A percentile compares a stretch with the other conserved stretches of the same genome.
Conservation (phyloP, 2,797 vertebrate genomes). For the Squalus acanthias region DNA sequence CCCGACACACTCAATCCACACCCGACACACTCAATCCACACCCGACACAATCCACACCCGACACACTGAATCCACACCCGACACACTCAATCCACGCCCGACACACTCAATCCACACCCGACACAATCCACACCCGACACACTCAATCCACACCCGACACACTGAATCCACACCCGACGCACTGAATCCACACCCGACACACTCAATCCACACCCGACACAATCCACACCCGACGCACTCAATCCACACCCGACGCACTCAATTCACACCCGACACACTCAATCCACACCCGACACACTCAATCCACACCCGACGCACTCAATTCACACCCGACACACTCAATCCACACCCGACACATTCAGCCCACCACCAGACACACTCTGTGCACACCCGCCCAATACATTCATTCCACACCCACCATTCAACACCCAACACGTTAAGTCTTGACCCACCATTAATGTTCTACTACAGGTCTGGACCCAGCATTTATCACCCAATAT, state of each 20-base stretch:
- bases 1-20: neutral
- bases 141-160: neutral
- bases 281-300: neutral
- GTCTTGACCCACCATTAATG: neutral
- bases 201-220: neutral
- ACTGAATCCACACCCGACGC: accelerated
- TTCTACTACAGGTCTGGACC: neutral
- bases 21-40: neutral
- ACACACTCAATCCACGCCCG: too few relatives aligned
- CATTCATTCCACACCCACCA: neutral
- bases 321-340: neutral
- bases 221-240: too few relatives aligned
- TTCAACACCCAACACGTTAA: neutral
- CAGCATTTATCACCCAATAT: neutral
- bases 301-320: neutral
- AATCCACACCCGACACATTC: neutral
- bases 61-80: neutral
- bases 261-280: neutral
- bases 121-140: neutral
- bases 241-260: neutral
- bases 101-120: neutral
- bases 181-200: neutral
- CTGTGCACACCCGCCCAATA: neutral
- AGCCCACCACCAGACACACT: too few relatives aligned
- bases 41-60: too few relatives aligned